Evolutionary conservation across 2,797 vertebrate genomes (phyloP).

Genomic region (Mionectes olivaceus): DNA sequence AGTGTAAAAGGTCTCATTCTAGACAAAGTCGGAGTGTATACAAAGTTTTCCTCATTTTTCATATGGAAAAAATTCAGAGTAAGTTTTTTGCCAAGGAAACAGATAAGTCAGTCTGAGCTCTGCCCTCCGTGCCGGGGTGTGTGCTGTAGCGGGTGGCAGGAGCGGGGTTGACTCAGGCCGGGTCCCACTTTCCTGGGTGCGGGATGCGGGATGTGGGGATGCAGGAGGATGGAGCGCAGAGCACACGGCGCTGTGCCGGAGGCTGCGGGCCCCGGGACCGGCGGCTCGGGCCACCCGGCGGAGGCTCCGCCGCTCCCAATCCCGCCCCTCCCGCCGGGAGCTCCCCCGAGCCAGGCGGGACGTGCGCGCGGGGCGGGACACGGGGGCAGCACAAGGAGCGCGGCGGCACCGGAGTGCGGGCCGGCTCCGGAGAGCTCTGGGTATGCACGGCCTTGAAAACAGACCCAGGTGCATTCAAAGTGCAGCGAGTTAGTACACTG

Average conservation of each 20-base stretch:
- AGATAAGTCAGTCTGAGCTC: too few species aligned
- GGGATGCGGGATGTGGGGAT: rapidly evolving
- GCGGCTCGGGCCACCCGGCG: conserved; percentile 36
- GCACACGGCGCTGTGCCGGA: not conserved
- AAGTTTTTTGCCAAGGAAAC: not conserved
- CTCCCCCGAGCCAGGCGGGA: not conserved
- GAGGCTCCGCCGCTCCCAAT: not conserved
- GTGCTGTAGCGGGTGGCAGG: not conserved
- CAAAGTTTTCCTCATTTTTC: not conserved
- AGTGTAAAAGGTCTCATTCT: not conserved
- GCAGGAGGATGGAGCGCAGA: not conserved
- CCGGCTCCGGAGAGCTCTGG: too few species aligned
- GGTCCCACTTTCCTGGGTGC: rapidly evolving
- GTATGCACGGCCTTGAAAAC: not conserved
- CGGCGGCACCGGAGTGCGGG: rapidly evolving
- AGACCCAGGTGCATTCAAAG: too few species aligned
- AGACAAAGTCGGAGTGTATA: not conserved
- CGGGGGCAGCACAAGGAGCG: rapidly evolving
- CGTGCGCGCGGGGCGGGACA: not conserved
- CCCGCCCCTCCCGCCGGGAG: not conserved
- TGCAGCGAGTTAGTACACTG: too few species aligned
- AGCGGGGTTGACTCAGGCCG: too few species aligned
- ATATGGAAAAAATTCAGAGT: not conserved
- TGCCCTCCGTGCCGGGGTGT: not conserved
- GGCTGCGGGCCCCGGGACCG: not conserved